Conservation (phyloP, 1,140 invertebrate species). For the Bombus affinis region DNA sequence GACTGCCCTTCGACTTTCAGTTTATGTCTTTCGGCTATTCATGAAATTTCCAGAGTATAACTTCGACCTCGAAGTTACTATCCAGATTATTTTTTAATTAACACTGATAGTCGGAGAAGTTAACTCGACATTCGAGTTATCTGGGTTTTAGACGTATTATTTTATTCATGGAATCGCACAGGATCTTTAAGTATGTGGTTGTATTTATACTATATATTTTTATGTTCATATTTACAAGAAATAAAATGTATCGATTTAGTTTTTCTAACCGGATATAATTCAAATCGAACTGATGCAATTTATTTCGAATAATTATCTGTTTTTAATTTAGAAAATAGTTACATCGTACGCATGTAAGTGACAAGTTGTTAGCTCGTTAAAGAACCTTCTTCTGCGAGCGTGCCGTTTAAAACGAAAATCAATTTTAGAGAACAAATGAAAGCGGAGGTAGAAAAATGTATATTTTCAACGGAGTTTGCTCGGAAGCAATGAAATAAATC, state of each 20-base stretch:
- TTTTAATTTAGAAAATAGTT: background rate
- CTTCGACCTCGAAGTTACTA: background rate
- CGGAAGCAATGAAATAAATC: background rate
- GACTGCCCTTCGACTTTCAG: conserved; percentile 40
- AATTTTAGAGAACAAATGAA: background rate
- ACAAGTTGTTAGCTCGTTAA: background rate
- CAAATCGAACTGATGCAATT: too few relatives aligned
- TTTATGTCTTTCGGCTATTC: background rate
- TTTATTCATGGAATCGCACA: too few relatives aligned
- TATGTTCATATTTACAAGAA: too few relatives aligned
- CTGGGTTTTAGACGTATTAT: too few relatives aligned
- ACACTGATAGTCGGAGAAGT: too few relatives aligned
- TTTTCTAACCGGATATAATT: too few relatives aligned
- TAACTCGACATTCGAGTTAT: too few relatives aligned
- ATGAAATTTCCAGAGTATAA: background rate
- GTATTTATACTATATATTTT: too few relatives aligned
- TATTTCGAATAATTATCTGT: too few relatives aligned
- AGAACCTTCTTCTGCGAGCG: background rate
- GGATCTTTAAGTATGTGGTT: too few relatives aligned
- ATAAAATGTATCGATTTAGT: too few relatives aligned
- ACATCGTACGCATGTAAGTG: background rate
- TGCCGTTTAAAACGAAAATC: background rate
- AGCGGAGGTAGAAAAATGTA: background rate
- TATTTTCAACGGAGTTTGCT: background rate
- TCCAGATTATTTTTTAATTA: background rate